These are phyloP conservation scores for Solenopsis invicta DNA, from an alignment of 1,140 invertebrate species.

Conservation along the genomic window DNA sequence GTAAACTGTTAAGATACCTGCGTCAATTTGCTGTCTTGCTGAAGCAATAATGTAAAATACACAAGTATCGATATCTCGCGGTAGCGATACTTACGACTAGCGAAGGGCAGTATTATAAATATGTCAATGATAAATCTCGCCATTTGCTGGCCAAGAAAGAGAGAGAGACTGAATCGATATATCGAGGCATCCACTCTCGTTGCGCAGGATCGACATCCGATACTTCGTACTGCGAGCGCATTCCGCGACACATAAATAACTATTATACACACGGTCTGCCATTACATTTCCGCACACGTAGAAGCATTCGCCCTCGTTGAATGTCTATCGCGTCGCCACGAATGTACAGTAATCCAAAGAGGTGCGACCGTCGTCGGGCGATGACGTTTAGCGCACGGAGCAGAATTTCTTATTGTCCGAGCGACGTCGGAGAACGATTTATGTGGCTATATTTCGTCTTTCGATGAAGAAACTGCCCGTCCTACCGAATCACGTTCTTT, in stretches of 20 bases:
- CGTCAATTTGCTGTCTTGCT: constrained; percentile 12
- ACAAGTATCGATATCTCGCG: constrained; percentile 25
- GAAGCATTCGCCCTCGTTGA: constrained; percentile 61
- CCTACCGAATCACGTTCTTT: constrained; percentile 47
- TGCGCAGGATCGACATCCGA: constrained; percentile 28
- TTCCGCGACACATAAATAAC: constrained; percentile 80
- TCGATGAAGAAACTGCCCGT: constrained; percentile 48
- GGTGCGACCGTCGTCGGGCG: constrained; percentile 57
- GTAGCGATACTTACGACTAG: constrained; percentile 47
- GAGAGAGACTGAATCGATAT: constrained; percentile 65
- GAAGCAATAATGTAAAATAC: constrained; percentile 46
- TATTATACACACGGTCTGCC: constrained; percentile 71
- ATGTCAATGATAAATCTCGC: constrained; percentile 78
- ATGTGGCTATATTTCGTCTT: constrained; percentile 72
- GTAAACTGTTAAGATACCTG: not conserved
- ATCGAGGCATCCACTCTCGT: not conserved
- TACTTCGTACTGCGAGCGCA: constrained; percentile 31
- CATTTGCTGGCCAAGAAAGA: constrained; percentile 38
- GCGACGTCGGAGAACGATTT: constrained; percentile 67
- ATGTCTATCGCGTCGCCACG: constrained; percentile 20
- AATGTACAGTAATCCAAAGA: constrained; percentile 66
- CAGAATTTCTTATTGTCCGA: constrained; percentile 70
- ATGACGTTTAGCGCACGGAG: constrained; percentile 68
- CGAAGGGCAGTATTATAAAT: constrained; percentile 74
- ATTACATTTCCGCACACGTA: constrained; percentile 74